phyloP scores from a whole-genome alignment of 2,113 vertebrate species.

The Paradisaea rubra region DNA sequence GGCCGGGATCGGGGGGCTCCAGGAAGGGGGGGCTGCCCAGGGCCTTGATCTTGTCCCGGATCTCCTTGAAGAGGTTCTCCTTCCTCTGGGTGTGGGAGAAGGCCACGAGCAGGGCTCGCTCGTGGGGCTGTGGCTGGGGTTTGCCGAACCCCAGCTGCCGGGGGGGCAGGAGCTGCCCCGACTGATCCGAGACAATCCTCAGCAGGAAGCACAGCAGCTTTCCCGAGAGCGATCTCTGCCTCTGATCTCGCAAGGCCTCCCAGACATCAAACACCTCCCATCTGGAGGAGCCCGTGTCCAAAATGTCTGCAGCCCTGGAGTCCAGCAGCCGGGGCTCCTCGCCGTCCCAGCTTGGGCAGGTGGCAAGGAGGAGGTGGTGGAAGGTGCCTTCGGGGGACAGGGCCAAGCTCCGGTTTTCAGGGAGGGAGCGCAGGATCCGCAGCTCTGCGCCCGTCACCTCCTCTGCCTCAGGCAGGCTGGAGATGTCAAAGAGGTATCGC shows the following conservation, averaged over 20 bases:
- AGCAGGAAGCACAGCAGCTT: conserved; percentile 74
- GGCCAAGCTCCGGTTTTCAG: conserved; percentile 34
- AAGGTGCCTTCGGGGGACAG: conserved; percentile 55
- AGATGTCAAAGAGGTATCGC: conserved; percentile 80
- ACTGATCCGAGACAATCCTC: conserved; percentile 61
- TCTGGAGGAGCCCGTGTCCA: conserved; percentile 24
- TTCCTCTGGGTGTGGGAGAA: conserved; percentile 74
- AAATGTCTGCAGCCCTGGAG: conserved; percentile 67
- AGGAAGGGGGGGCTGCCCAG: conserved; percentile 48
- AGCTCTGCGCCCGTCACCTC: conserved; percentile 79
- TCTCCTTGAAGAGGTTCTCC: conserved; percentile 82
- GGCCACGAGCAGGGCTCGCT: conserved; percentile 78
- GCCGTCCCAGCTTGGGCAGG: conserved; percentile 39
- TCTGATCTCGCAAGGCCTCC: conserved; percentile 61
- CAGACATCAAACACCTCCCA: conserved; percentile 86
- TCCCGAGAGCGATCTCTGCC: not conserved
- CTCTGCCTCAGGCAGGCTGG: conserved; percentile 71
- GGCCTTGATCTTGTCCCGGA: conserved; percentile 76
- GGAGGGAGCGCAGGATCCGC: conserved; percentile 70
- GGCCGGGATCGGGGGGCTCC: conserved; percentile 24
- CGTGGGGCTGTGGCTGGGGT: conserved; percentile 45
- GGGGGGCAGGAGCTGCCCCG: conserved; percentile 41
- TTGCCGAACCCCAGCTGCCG: conserved; percentile 70
- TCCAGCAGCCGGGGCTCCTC: conserved; percentile 60
- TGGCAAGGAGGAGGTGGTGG: conserved; percentile 73